Conservation (phyloP, 2,113 vertebrate species). For the Epinephelus lanceolatus region DNA sequence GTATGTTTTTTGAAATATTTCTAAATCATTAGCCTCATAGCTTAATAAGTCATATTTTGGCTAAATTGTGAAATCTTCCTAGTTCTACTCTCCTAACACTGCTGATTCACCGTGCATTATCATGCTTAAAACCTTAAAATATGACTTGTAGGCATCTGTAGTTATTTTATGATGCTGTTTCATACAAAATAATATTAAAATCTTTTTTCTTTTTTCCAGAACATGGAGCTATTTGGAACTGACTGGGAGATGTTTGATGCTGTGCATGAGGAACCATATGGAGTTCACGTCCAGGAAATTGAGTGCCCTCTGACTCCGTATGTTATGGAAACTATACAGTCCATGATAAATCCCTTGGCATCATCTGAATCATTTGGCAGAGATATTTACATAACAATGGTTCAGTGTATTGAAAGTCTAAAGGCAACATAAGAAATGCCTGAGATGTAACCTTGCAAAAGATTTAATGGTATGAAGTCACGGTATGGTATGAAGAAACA, state of each 20-base stretch:
- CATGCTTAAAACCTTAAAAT: too few relatives aligned
- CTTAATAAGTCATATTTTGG: too few relatives aligned
- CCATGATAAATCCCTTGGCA: conserved; percentile 16
- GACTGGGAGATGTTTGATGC: conserved; percentile 12
- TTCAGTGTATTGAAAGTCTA: conserved; percentile 19
- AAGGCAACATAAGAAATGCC: not conserved
- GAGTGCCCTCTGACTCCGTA: conserved; percentile 5
- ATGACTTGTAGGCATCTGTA: too few relatives aligned
- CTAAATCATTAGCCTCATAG: too few relatives aligned
- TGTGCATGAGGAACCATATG: conserved; percentile 1
- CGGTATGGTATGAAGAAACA: too few relatives aligned
- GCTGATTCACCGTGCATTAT: too few relatives aligned
- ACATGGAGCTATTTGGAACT: conserved; percentile 8
- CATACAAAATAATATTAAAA: not conserved
- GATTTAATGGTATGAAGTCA: not conserved
- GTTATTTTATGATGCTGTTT: not conserved
- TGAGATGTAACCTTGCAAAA: not conserved
- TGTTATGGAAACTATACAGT: conserved; percentile 16
- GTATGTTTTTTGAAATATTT: too few relatives aligned
- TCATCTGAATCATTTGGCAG: conserved; percentile 18
- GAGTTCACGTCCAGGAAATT: conserved; percentile 19
- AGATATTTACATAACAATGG: conserved; percentile 16
- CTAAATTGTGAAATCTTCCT: too few relatives aligned
- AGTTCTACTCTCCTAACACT: too few relatives aligned
- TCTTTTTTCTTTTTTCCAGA: not conserved